Conservation (phyloP, 2,888 invertebrate species). For the Drosophila cracens region DNA sequence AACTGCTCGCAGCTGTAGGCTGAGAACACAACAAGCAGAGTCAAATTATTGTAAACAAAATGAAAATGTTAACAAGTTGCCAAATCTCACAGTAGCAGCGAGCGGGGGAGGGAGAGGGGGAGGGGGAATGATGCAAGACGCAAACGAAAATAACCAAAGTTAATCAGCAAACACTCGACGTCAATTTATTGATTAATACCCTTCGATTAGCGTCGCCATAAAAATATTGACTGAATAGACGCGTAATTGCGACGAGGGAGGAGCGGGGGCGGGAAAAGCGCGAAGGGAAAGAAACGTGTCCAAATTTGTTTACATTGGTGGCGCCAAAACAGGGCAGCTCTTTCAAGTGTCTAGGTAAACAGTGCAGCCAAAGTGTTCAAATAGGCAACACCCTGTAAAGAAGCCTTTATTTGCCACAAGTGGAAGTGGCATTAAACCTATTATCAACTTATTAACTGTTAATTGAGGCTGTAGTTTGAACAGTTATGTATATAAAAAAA, state of each 20-base stretch:
- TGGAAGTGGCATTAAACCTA: not conserved
- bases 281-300: constrained; percentile 1
- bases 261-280: not conserved
- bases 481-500: not conserved
- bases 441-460: not conserved
- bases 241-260: not conserved
- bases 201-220: constrained; percentile 67
- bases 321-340: constrained; percentile 26
- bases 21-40: constrained; percentile 13
- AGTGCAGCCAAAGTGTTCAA: too few relatives aligned
- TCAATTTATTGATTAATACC: constrained; percentile 76
- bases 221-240: constrained; percentile 38
- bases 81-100: constrained; percentile 26
- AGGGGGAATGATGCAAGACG: not conserved
- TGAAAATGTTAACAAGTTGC: constrained; percentile 51
- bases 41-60: constrained; percentile 59
- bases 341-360: constrained; percentile 12
- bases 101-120: not conserved
- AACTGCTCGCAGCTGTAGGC: constrained; percentile 33
- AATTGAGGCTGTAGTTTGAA: not conserved
- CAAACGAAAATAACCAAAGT: constrained; percentile 60
- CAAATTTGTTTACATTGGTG: constrained; percentile 50
- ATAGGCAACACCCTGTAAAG: constrained; percentile 19
- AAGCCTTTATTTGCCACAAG: not conserved
- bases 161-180: constrained; percentile 74